Percentiles rank a stretch among this genome's conserved stretches.
These are phyloP conservation scores for Cricetomys ansorgei DNA, from an alignment of 2,113 vertebrate genomes.

Conservation along the genomic window DNA sequence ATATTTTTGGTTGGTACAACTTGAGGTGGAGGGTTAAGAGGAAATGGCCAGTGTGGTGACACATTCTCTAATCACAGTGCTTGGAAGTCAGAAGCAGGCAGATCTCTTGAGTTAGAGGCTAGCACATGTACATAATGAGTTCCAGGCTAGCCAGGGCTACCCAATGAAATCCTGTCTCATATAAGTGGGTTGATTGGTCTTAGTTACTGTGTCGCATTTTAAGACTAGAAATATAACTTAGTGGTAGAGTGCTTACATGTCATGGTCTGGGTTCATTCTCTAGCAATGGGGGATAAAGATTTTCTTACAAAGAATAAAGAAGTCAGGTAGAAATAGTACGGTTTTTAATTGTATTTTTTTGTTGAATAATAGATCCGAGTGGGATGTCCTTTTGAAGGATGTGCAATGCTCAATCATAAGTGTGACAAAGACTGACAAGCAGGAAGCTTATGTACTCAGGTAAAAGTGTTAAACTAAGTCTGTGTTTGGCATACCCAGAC, in stretches of 20 bases:
- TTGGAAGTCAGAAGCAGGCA: background rate
- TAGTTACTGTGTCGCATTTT: background rate
- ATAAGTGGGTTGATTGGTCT: background rate
- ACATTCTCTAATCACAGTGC: background rate
- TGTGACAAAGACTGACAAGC: constrained; percentile 99
- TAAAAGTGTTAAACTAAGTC: constrained; percentile 83
- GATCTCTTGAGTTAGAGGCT: background rate
- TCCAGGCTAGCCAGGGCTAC: background rate
- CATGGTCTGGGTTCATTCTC: background rate
- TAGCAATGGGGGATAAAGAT: background rate
- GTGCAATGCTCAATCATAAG: constrained; percentile 99
- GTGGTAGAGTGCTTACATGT: background rate
- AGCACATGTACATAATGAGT: background rate
- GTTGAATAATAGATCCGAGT: constrained; percentile 93
- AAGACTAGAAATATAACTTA: background rate
- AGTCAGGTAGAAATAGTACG: background rate
- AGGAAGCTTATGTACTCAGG: constrained; percentile 99
- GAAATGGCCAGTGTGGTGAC: background rate
- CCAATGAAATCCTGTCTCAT: background rate
- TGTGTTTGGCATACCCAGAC: background rate
- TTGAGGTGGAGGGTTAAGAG: background rate
- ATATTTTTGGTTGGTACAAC: background rate
- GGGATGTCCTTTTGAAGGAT: constrained; percentile 99
- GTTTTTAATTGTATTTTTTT: constrained; percentile 66
- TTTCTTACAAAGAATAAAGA: background rate